Evolutionary conservation across 2,888 invertebrate genomes (phyloP), one percentile per base, ranked within the genome.

Genomic region (Sepiola atlantica): DNA sequence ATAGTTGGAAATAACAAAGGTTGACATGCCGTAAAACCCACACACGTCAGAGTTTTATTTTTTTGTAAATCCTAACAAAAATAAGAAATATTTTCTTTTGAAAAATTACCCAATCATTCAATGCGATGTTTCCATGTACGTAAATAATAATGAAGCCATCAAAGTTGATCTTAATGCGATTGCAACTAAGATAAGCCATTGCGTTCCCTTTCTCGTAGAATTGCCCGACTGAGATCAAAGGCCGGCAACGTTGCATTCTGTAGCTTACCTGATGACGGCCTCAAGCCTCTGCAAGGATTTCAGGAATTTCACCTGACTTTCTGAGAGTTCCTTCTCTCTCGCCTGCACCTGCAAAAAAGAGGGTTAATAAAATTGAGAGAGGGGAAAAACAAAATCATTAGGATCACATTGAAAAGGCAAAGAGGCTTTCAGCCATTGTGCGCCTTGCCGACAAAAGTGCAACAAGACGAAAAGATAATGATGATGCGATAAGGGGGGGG

Each of bases 281-380:
- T 92, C 92, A n/a, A 92, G 92, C 45, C 55, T 92, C n/a, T 92
- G 92, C 55, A 92, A 45, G 45, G 92, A 92, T 92, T 92, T 92
- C 28, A 92, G 92, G 55, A 54, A 92, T 45, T 92, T 92, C 1
- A 92, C 55, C 32, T 92, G 45, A 54, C n/a, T 45, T 54, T 92
- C 35, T 54, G 92, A 92, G 14, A 92, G 32, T 92, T 92, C 92
- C n/a, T 92, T 92, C 55, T 92, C 92, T n/a, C 45, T 24, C 54
- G 55, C 45, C 24, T 92, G 92, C 2, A 92, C 55, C 92, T 92
- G 45, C 21, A 90, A 24, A 54, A 92, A 92, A 10, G 14, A 32
- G 77, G 77, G 77, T 77, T 77, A 77, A 92, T 92, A 35, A 92
- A 77, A 92, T 2, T 45, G 45, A 45, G 45, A 45, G 45, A 8